These are phyloP conservation scores for Planococcus citri DNA, from an alignment of 1,140 invertebrate genomes.

Conservation along the genomic window DNA sequence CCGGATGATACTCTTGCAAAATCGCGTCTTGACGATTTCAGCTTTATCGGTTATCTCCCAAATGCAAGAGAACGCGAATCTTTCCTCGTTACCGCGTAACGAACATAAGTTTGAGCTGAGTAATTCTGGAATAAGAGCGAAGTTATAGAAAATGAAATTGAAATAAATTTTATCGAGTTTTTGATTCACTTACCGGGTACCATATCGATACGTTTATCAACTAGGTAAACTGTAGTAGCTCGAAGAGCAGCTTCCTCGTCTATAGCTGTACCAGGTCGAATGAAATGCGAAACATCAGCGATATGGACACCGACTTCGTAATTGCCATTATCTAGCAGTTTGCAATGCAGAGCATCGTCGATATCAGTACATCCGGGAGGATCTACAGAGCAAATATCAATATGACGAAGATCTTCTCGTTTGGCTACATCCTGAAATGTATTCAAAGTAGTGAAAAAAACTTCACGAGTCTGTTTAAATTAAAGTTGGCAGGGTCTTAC, in stretches of 20 bases:
- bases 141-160: no score
- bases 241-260: constrained; percentile 74
- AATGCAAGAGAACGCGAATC: constrained; percentile 85
- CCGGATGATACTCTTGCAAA: constrained; percentile 85
- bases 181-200: constrained; percentile 49
- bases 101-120: constrained; percentile 90
- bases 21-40: constrained; percentile 68
- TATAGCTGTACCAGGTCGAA: constrained; percentile 71
- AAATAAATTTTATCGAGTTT: background rate
- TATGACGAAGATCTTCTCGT: constrained; percentile 67
- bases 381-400: constrained; percentile 92
- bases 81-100: constrained; percentile 59
- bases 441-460: constrained; percentile 20
- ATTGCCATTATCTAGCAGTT: constrained; percentile 57
- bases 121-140: constrained; percentile 54
- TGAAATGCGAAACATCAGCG: constrained; percentile 89
- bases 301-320: constrained; percentile 87
- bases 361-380: constrained; percentile 98
- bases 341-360: constrained; percentile 94
- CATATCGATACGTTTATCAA: constrained; percentile 81
- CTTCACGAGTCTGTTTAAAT: constrained; percentile 17
- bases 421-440: constrained; percentile 57
- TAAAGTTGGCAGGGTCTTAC: constrained; percentile 23
- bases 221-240: constrained; percentile 82
- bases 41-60: constrained; percentile 82